These are phyloP conservation scores for Papilio dardanus DNA, from an alignment of 1,140 invertebrate genomes.

Conservation along the genomic window DNA sequence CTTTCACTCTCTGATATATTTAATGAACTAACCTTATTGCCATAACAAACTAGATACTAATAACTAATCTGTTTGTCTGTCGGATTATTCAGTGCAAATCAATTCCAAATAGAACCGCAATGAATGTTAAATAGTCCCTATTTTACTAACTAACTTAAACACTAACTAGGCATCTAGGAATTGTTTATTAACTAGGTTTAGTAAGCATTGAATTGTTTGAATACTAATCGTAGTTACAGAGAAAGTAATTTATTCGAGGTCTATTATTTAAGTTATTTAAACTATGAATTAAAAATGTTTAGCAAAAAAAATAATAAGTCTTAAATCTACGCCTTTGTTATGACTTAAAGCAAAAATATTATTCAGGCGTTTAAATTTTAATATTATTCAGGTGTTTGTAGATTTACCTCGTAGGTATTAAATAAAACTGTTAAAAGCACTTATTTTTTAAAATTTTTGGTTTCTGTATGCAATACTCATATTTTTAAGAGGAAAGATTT, in stretches of 20 bases:
- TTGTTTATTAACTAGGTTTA: constrained; percentile 8
- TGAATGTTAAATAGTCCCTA: constrained; percentile 29
- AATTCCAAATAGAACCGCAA: constrained; percentile 19
- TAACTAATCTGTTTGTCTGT: constrained; percentile 59
- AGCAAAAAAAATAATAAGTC: too few species aligned
- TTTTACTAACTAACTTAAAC: neutral
- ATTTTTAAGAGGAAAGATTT: too few species aligned
- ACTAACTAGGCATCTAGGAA: neutral
- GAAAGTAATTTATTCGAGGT: too few species aligned
- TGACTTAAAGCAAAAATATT: constrained; percentile 9
- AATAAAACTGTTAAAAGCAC: too few species aligned
- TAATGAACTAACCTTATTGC: neutral
- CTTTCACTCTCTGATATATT: neutral
- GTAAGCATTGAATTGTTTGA: neutral
- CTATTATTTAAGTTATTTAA: too few species aligned
- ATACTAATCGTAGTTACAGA: neutral
- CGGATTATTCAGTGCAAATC: constrained; percentile 40
- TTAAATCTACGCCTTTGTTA: neutral
- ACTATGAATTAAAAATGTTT: too few species aligned
- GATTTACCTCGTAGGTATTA: neutral
- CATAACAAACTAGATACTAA: constrained; percentile 15
- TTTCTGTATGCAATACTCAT: too few species aligned
- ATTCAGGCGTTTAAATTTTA: neutral
- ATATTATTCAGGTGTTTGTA: constrained; percentile 12
- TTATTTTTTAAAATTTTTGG: too few species aligned